Base-by-base conservation (phyloP, 2,113 vertebrate genomes). In the Dicaeum eximium region DNA sequence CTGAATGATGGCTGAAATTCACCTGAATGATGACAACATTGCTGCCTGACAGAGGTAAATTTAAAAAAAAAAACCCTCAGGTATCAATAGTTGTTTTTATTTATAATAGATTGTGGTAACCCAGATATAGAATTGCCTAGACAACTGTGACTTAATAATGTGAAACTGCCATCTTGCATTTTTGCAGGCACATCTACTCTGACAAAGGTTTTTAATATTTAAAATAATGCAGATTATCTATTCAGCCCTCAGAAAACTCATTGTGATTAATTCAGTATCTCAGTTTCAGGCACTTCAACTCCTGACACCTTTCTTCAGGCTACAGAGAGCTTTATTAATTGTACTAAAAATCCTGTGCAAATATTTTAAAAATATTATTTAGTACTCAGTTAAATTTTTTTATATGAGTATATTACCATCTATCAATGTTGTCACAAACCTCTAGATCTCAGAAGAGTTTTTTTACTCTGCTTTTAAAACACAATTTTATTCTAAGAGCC, bases 181-280 rank as follows among this genome's bases (percentile, higher is more conserved):
- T 97, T 84, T 96, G 88, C 64, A 96, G 72, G 90, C 88, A 94
- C 70, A 95, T 96, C 92, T 94, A 96, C 56, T 44, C 86, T 90
- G 93, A 96, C 95, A 95, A 94, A 95, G 53, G 48, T 44, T 95
- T 96, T 96, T 88, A 96, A 96, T 96, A 97, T 96, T 97, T 97
- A 88, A 96, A 96, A 96, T 92, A 69, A 96, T 94, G 92, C 93
- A 95, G 90, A 96, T 97, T 90, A 96, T 96, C 92, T 93, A 95
- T 88, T 96, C 96, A 96, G 88, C 75, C 90, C 80, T 95, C 90
- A 96, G 88, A 96, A 96, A 95, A 92, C 79, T 96, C 90, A 90
- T 90, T 83, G 92, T 84, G 90, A 94, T 92, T 82, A 95, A 94
- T 93, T 94, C 72, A 69, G 67, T 86, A 92, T 83, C 90, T 88